Evolutionary conservation across 2,888 invertebrate species (phyloP), one percentile per base, ranked within the genome.

Genomic region (Matsumyia berberina): DNA sequence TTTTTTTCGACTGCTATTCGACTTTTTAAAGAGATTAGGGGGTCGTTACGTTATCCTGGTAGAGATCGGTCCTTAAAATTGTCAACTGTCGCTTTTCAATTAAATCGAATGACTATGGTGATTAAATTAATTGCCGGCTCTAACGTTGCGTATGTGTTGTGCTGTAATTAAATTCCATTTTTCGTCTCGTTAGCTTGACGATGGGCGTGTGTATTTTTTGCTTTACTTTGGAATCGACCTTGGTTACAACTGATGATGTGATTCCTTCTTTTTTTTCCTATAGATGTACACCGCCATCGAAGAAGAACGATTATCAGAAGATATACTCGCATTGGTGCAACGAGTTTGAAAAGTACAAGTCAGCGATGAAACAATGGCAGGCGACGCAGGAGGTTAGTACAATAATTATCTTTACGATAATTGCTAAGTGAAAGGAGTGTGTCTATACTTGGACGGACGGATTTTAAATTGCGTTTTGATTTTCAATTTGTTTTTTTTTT

Each of bases 241-340:
- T 49, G 19, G 9, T 55, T 19, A 35, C 46, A 53, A 35, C 2
- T n/a, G 17, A n/a, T 9, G 35, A 66, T 69, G 46, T 24, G 24
- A 39, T n/a, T 24, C 37, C 19, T 72, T 86, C 62, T 73, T 39
- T 80, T 85, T 62, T 49, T 77, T 83, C 58, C 73, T 86, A 64
- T 87, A 94, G 94, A 92, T 97, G 97, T 92, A 95, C 97, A 37
- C 96, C 97, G 55, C 97, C 97, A 0, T 95, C 96, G 86, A 97
- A 97, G 91, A 96, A 96, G 89, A 96, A 97, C 90, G 97, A 97
- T 92, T 97, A 97, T 90, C 97, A 97, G 92, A 96, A 97, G 92
- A 97, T 98, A 88, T 98, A 98, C 92, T 97, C 98, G 24, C 98
- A 98, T 92, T 99, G 99, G 99, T 99, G 99, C 92, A 97, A 98